These are phyloP conservation scores for Theristicus caerulescens DNA, from an alignment of 2,113 vertebrate species.

Conservation along the genomic window DNA sequence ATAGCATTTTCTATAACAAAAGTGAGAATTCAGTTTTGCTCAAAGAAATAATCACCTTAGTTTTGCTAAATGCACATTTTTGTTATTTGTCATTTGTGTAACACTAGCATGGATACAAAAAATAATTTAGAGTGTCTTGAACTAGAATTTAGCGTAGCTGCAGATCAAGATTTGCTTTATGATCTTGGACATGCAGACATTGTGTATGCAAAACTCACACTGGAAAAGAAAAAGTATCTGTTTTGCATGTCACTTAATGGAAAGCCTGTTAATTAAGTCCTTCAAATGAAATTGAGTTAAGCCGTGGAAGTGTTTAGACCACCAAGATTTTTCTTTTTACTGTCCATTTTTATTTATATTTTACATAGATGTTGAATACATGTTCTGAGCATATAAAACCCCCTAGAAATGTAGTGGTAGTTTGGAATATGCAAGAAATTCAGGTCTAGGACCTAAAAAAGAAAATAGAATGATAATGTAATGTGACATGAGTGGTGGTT, in stretches of 20 bases:
- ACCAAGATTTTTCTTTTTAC: not conserved
- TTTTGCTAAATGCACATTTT: not conserved
- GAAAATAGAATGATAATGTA: not conserved
- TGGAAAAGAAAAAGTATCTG: not conserved
- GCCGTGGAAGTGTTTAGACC: not conserved
- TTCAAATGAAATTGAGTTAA: not conserved
- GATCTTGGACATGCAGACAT: not conserved
- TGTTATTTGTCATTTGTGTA: not conserved
- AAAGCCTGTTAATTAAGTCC: not conserved
- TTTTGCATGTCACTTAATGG: not conserved
- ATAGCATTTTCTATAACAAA: not conserved
- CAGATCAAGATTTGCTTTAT: not conserved
- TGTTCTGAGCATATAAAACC: not conserved
- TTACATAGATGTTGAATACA: not conserved
- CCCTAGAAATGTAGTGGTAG: not conserved
- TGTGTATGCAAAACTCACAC: not conserved
- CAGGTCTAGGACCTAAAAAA: not conserved
- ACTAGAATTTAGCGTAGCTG: not conserved
- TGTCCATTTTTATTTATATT: not conserved
- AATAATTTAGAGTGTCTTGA: not conserved
- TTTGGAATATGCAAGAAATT: not conserved
- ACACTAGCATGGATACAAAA: not conserved
- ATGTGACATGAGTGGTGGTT: not conserved
- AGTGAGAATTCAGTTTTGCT: not conserved
- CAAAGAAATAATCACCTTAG: not conserved